Base-by-base conservation (phyloP, 2,888 invertebrate species). In the Pegoplata infirma region DNA sequence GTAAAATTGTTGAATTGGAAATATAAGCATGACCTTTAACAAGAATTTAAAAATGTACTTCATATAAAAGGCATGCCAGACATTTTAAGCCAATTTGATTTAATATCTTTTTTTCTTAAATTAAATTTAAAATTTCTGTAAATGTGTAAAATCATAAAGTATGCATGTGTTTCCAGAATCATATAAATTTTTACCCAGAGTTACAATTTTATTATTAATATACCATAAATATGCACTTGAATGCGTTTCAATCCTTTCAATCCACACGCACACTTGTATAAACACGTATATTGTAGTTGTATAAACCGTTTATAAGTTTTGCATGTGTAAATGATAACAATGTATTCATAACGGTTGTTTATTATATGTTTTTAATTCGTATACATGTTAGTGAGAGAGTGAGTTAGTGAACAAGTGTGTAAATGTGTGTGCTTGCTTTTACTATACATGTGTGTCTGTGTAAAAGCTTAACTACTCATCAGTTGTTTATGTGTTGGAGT, bases 381-480 rank as follows among this genome's bases (percentile, higher is more conserved):
- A 25, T 51, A 25, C n/a, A 32, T 32, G n/a, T n/a, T n/a, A 28
- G 28, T 28, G 8, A 7, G 28, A 28, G 8, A 28, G 3, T 28
- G 1, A 1, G 6, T 28, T 28, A 8, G 1, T 28, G 8, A 5
- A n/a, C 10, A 17, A 21, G 6, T 3, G n/a, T 58, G 36, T 21
- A 6, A n/a, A 32, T 14, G 7, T 63, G n/a, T n/a, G n/a, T n/a
- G n/a, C n/a, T 21, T 10, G 14, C 28, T n/a, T n/a, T n/a, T n/a
- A n/a, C n/a, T n/a, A n/a, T n/a, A n/a, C n/a, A n/a, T 21, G 14
- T 44, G n/a, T 59, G 76, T 81, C 40, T 16, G 16, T 46, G 46
- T 25, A 56, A 40, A 58, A 16, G 73, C 78, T 58, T 67, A 66
- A 77, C 61, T 56, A 51, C 47, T 78, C 77, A 84, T 72, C 61